These are phyloP conservation scores for Calypte anna DNA, from an alignment of 2,113 vertebrate genomes.

Conservation along the genomic window DNA sequence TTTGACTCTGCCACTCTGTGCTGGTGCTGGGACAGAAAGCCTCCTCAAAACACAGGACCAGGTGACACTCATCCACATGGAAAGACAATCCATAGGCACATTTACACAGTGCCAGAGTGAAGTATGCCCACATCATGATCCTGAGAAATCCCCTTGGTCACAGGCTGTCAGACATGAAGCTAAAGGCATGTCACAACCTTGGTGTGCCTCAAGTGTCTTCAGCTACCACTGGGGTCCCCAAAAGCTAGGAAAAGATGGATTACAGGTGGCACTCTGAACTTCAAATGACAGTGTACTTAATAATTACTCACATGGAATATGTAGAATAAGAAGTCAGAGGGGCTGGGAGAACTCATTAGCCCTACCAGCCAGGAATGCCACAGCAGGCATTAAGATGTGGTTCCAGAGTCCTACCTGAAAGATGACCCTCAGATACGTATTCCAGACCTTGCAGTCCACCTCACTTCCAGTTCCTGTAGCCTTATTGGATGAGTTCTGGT, in stretches of 20 bases:
- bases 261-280: neutral
- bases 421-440: neutral
- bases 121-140: neutral
- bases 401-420: neutral
- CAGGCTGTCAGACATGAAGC: neutral
- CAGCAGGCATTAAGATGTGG: neutral
- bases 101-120: neutral
- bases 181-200: neutral
- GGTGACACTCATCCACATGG: neutral
- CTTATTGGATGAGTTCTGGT: neutral
- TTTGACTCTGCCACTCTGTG: neutral
- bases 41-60: rapidly evolving
- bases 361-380: neutral
- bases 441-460: neutral
- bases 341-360: neutral
- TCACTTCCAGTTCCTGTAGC: neutral
- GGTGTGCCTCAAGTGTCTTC: neutral
- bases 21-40: neutral
- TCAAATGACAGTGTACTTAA: neutral
- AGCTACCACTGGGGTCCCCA: neutral
- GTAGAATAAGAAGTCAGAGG: neutral
- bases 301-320: neutral
- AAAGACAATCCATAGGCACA: neutral
- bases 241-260: neutral
- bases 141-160: neutral